Evolutionary conservation across 2,797 vertebrate species (phyloP), one percentile per base, ranked within the genome.

Genomic region (Enteromius treurensis): DNA sequence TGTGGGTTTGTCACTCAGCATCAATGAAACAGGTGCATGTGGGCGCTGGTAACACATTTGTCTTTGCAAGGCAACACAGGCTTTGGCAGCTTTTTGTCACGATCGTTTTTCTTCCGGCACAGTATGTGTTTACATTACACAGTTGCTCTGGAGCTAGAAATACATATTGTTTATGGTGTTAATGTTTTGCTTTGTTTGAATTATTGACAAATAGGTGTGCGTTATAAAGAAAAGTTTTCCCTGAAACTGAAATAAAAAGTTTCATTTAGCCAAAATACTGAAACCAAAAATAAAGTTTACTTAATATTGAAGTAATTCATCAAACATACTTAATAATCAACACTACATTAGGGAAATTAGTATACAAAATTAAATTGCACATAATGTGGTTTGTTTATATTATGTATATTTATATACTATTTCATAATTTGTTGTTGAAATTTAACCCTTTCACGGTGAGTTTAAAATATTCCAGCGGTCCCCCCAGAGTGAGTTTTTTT

Each of bases 11-110:
- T 71, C 53, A 10, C 40, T 71, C 49, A 74, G 77, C 60, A 68
- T 83, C 74, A 74, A 62, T 81, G 77, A 84, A 84, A 76, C 82
- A 85, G 83, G 84, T 87, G 77, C 82, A 77, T 67, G 76, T 87
- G 60, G 77, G 71, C 29, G 78, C 47, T 13, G 42, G 74, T 64
- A 40, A 67, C 65, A 77, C 49, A 47, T 17, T 85, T 83, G 19
- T 26, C 45, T 79, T 47, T 81, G 15, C 67, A 53, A 32, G 53
- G 45, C 75, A 49, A 47, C 14, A 79, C 29, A 77, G 32, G 73
- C 23, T 70, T 68, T 76, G 62, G 49, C 29, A 60, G 65, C 32
- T 68, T n/a, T n/a, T n/a, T 37, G 65, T 69, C 62, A 45, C 51
- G 13, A n/a, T 40, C 26, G 0, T 2, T 34, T 32, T 29, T 77